Percentiles rank a stretch among this genome's conserved stretches.
phyloP scores from a whole-genome alignment of 2,797 vertebrate genomes.

The Masticophis lateralis region DNA sequence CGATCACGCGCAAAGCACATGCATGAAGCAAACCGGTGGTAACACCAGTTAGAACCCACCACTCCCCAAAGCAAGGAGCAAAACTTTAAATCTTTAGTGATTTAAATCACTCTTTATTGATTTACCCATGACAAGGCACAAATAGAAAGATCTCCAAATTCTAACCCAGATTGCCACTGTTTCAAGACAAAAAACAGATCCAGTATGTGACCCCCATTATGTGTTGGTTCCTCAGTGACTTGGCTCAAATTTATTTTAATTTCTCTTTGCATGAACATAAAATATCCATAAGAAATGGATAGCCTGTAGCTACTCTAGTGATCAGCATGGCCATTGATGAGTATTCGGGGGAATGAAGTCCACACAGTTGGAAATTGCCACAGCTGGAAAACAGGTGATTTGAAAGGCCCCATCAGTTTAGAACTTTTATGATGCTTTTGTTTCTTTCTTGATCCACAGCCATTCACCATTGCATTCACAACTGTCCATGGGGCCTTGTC shows the following conservation, averaged over 20 bases:
- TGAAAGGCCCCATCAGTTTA: background rate
- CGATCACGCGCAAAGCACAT: too few species aligned
- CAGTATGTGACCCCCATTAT: background rate
- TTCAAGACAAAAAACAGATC: background rate
- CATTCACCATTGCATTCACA: background rate
- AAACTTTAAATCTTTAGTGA: background rate
- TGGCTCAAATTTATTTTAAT: background rate
- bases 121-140: background rate
- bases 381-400: background rate
- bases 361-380: background rate
- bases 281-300: background rate
- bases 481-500: background rate
- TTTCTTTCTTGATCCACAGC: background rate
- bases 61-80: background rate
- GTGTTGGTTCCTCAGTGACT: background rate
- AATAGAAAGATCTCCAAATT: background rate
- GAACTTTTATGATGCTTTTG: background rate
- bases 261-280: background rate
- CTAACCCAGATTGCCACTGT: background rate
- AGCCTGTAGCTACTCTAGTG: background rate
- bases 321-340: background rate
- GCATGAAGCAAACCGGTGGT: too few species aligned
- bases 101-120: background rate
- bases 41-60: too few species aligned
- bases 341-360: background rate